Percentiles rank a stretch among this genome's conserved stretches.
Conservation (phyloP, 2,797 vertebrate species). For the Lepilemur septentrionalis region DNA sequence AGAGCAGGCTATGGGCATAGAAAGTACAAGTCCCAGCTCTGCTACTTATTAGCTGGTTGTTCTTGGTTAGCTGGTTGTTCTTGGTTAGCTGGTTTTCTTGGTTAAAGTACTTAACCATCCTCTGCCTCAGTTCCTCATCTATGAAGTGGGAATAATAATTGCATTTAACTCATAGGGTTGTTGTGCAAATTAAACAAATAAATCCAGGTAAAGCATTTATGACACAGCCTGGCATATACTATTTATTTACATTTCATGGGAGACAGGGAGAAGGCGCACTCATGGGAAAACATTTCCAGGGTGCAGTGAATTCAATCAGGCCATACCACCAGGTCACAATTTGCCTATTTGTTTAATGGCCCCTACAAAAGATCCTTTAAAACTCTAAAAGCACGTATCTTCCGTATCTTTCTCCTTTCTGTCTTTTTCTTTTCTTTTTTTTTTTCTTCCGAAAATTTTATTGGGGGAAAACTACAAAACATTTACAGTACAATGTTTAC, state of each 20-base stretch:
- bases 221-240: neutral
- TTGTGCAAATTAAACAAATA: neutral
- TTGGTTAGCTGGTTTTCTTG: neutral
- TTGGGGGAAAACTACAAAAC: too few relatives aligned
- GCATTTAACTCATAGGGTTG: neutral
- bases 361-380: neutral
- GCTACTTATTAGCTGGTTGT: neutral
- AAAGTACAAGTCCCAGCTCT: neutral
- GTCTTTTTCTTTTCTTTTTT: too few relatives aligned
- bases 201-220: neutral
- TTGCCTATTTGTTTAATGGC: neutral
- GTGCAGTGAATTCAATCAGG: rapidly evolving
- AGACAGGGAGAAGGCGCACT: neutral
- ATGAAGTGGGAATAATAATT: neutral
- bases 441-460: too few relatives aligned
- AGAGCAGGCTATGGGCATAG: neutral
- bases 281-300: neutral
- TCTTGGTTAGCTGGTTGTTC: too few relatives aligned
- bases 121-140: neutral
- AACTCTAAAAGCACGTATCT: neutral
- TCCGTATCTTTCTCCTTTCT: neutral
- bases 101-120: neutral
- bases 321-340: neutral
- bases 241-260: neutral
- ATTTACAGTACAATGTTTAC: too few relatives aligned